Percentiles rank a stretch among this genome's conserved stretches.
Evolutionary conservation across 2,888 invertebrate genomes (phyloP).

Genomic region (Zhuqinia jingwanae): DNA sequence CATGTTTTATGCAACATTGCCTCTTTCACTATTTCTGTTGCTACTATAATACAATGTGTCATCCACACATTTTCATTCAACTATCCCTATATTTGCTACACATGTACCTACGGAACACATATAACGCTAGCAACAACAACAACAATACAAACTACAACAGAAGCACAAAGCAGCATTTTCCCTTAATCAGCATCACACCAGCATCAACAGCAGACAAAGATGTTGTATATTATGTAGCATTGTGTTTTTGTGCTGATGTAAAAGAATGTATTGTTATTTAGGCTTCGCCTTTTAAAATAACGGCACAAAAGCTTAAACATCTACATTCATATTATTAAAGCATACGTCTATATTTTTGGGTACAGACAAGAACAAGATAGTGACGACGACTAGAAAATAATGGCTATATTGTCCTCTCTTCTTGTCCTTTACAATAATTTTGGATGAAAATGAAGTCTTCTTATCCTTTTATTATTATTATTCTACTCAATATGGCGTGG

Average conservation of each 20-base stretch:
- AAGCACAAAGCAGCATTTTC: no score
- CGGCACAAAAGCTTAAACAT: neutral
- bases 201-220: slow-evolving; percentile 27
- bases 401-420: slow-evolving; percentile 23
- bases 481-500: slow-evolving; percentile 58
- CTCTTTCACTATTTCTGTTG: slow-evolving; percentile 51
- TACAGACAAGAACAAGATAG: neutral
- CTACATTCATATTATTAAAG: neutral
- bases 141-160: no score
- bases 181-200: no score
- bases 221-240: no score
- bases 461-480: slow-evolving; percentile 46
- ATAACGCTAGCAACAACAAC: no score
- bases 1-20: slow-evolving; percentile 62
- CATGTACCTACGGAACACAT: no score
- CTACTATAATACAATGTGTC: no score
- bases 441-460: no score
- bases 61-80: slow-evolving; percentile 45
- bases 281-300: no score
- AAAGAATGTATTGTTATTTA: neutral
- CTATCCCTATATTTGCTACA: neutral
- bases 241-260: neutral
- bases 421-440: neutral
- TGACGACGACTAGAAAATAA: slow-evolving; percentile 1
- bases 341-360: neutral